phyloP scores from a whole-genome alignment of 2,888 invertebrate genomes.

The Campoletis raptor region DNA sequence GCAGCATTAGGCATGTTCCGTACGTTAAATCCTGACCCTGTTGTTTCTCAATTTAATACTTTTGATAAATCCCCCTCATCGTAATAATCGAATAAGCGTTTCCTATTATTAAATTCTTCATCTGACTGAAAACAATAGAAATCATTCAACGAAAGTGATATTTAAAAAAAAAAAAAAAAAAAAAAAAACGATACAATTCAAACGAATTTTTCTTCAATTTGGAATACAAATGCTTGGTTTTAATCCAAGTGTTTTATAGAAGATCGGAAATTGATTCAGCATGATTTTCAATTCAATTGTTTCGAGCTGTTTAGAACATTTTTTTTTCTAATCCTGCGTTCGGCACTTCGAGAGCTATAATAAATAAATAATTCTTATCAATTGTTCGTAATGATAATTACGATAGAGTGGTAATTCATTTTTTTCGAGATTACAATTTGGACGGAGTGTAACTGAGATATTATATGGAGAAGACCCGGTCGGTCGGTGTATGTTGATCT shows the following conservation, averaged over 20 bases:
- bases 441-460: background rate
- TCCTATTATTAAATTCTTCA: background rate
- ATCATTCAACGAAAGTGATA: background rate
- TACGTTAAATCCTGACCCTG: conserved; percentile 45
- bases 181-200: background rate
- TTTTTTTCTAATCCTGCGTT: background rate
- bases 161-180: background rate
- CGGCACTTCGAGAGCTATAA: background rate
- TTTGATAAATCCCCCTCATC: background rate
- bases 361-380: background rate
- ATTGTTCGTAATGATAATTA: background rate
- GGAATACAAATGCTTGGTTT: background rate
- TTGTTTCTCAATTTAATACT: conserved; percentile 42
- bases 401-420: background rate
- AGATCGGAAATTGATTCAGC: background rate
- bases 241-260: too few relatives aligned
- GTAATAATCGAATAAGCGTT: background rate
- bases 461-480: conserved; percentile 5
- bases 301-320: background rate
- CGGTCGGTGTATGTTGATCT: background rate
- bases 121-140: background rate
- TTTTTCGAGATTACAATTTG: background rate
- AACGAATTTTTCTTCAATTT: background rate
- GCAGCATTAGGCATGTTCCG: conserved; percentile 55
- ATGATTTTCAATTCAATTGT: background rate